Conservation (phyloP, 2,797 vertebrate genomes). For the Uromys caudimaculatus region DNA sequence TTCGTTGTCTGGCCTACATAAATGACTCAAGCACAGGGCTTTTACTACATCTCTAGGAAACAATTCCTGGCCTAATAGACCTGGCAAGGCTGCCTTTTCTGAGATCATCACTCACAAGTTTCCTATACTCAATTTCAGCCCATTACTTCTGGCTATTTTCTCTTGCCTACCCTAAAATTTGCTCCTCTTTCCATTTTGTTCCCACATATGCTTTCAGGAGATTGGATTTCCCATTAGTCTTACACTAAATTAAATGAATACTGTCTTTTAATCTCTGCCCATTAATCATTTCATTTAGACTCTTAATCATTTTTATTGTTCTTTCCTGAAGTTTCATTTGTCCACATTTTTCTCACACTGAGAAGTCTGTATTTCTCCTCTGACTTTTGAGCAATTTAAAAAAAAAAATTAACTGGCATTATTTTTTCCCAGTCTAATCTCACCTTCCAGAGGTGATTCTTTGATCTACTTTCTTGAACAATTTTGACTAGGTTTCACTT, state of each 20-base stretch:
- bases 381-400: conserved; percentile 2
- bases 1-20: conserved; percentile 63
- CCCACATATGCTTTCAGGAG: conserved; percentile 54
- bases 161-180: conserved; percentile 71
- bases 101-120: conserved; percentile 61
- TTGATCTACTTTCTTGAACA: conserved; percentile 37
- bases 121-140: conserved; percentile 67
- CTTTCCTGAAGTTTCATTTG: conserved; percentile 75
- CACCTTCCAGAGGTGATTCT: conserved; percentile 39
- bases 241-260: conserved; percentile 74
- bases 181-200: background rate
- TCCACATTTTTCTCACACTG: conserved; percentile 54
- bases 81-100: conserved; percentile 32
- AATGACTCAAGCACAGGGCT: conserved; percentile 60
- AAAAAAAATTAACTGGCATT: conserved; percentile 33
- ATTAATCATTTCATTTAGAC: conserved; percentile 76
- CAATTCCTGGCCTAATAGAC: conserved; percentile 59
- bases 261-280: conserved; percentile 70
- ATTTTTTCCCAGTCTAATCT: conserved; percentile 65
- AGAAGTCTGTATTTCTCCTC: conserved; percentile 61
- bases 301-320: conserved; percentile 78
- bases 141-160: conserved; percentile 77
- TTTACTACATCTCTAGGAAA: conserved; percentile 44
- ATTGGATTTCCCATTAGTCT: conserved; percentile 74
- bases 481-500: conserved; percentile 8